These are phyloP conservation scores for Stenodera caucasica DNA, from an alignment of 2,888 invertebrate genomes.

Conservation along the genomic window DNA sequence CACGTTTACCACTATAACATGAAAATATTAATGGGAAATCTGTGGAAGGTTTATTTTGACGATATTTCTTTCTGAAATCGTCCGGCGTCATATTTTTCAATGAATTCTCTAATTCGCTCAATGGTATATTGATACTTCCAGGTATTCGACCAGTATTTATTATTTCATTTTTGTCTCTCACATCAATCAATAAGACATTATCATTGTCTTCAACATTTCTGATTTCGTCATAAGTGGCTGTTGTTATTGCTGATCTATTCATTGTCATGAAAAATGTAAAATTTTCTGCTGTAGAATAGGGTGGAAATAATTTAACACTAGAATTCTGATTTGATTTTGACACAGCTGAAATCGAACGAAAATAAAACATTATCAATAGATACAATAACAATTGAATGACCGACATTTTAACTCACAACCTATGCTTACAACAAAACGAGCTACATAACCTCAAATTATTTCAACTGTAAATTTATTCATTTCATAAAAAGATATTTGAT, in stretches of 20 bases:
- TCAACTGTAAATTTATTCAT: too few relatives aligned
- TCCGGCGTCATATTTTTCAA: constrained; percentile 10
- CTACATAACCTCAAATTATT: too few relatives aligned
- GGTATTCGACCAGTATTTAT: constrained; percentile 70
- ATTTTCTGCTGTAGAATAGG: too few relatives aligned
- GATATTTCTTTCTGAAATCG: constrained; percentile 15
- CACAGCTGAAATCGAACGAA: too few relatives aligned
- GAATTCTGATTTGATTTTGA: too few relatives aligned
- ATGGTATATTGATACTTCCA: constrained; percentile 71
- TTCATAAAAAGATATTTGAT: too few relatives aligned
- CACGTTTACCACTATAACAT: constrained; percentile 20
- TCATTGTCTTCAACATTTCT: constrained; percentile 55
- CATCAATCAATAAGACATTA: constrained; percentile 67
- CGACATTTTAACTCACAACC: too few relatives aligned
- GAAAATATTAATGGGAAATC: constrained; percentile 19
- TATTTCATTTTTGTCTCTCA: constrained; percentile 73
- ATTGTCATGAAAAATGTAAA: too few relatives aligned
- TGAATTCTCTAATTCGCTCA: constrained; percentile 13
- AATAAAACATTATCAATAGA: too few relatives aligned
- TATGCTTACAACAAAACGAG: too few relatives aligned
- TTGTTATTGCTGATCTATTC: background rate
- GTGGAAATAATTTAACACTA: too few relatives aligned
- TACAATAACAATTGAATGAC: too few relatives aligned
- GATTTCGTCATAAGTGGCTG: constrained; percentile 53
- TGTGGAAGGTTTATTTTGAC: constrained; percentile 11